Evolutionary conservation across 2,797 vertebrate genomes (phyloP).

Genomic region (Centropyge bicolor): DNA sequence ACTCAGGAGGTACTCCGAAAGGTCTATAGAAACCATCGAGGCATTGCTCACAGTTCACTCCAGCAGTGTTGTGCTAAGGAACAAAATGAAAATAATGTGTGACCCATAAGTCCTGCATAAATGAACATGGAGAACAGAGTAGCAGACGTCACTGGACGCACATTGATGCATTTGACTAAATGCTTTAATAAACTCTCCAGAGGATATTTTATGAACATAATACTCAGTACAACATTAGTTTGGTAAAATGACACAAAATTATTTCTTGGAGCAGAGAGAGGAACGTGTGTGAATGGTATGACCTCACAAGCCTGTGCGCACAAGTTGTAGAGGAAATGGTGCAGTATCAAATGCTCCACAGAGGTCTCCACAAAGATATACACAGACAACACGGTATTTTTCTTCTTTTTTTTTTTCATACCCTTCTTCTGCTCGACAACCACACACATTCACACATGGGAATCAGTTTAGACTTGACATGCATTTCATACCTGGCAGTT

Average conservation of each 20-base stretch:
- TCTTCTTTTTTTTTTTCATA: constrained; percentile 17
- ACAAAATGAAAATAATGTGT: constrained; percentile 13
- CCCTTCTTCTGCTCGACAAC: constrained; percentile 24
- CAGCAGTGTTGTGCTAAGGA: constrained; percentile 93
- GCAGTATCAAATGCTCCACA: constrained; percentile 1
- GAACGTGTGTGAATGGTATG: constrained; percentile 6
- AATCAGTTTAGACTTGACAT: constrained; percentile 75
- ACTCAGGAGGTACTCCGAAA: constrained; percentile 78
- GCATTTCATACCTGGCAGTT: constrained; percentile 91
- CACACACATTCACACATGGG: constrained; percentile 48
- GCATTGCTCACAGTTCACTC: constrained; percentile 94
- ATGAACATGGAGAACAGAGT: background rate
- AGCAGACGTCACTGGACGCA: background rate
- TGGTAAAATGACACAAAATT: background rate
- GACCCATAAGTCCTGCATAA: background rate
- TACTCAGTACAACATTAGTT: constrained; percentile 11
- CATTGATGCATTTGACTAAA: background rate
- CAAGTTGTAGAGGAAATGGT: constrained; percentile 9
- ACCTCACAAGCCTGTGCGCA: background rate
- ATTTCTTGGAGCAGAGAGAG: background rate
- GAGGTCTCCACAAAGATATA: constrained; percentile 7
- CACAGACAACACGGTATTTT: constrained; percentile 23
- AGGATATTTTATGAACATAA: constrained; percentile 1
- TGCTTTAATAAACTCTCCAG: background rate
- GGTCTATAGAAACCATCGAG: constrained; percentile 90